Conservation (phyloP, 2,797 vertebrate species). For the Poeciliopsis turneri region DNA sequence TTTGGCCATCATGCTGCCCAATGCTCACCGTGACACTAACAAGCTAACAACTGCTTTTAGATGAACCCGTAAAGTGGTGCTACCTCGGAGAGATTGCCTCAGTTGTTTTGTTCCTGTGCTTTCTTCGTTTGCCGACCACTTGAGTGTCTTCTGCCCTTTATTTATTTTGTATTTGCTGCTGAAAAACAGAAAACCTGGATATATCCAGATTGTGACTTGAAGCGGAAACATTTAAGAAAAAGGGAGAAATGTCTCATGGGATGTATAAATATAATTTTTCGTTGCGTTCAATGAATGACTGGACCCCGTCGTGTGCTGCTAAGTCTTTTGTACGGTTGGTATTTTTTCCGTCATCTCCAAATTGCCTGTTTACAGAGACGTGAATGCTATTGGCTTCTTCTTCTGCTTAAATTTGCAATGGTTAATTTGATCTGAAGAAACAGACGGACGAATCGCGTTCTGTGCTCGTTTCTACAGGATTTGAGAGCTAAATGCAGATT, state of each 20-base stretch:
- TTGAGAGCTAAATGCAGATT: neutral
- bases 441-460: neutral
- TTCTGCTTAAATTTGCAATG: slow-evolving; percentile 19
- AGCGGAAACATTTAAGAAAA: slow-evolving; percentile 16
- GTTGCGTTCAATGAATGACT: slow-evolving; percentile 18
- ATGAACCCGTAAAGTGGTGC: neutral
- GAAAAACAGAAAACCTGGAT: slow-evolving; percentile 39
- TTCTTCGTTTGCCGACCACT: neutral
- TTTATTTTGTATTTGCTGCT: slow-evolving; percentile 6
- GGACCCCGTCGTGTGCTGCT: neutral
- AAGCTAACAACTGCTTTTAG: neutral
- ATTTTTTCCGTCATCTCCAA: slow-evolving; percentile 44
- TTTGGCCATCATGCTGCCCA: neutral
- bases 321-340: slow-evolving; percentile 10
- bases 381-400: slow-evolving; percentile 26
- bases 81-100: neutral
- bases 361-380: slow-evolving; percentile 50
- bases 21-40: neutral
- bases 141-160: neutral
- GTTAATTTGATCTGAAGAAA: slow-evolving; percentile 26
- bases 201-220: slow-evolving; percentile 24
- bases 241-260: neutral
- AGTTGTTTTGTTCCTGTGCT: neutral
- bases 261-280: slow-evolving; percentile 18
- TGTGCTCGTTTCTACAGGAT: neutral